phyloP scores from a whole-genome alignment of 2,113 vertebrate genomes.

The Bothrops jararaca region DNA sequence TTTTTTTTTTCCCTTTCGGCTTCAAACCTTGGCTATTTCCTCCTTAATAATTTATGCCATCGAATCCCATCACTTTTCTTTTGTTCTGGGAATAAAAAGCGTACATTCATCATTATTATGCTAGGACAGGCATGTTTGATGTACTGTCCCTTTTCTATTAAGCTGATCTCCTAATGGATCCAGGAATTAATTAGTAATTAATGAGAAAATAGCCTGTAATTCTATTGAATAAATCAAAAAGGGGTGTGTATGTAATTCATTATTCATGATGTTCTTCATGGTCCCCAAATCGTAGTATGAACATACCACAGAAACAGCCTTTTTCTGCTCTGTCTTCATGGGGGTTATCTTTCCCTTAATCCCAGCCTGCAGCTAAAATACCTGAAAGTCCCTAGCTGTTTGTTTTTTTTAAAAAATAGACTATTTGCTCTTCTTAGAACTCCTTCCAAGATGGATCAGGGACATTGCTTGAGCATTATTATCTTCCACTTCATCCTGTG shows the following conservation, averaged over 20 bases:
- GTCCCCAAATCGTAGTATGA: neutral
- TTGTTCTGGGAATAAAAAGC: neutral
- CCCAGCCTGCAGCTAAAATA: neutral
- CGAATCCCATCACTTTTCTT: neutral
- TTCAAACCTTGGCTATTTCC: neutral
- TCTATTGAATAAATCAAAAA: neutral
- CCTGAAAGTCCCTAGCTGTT: neutral
- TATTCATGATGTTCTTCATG: neutral
- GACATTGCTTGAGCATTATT: neutral
- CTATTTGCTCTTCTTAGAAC: neutral
- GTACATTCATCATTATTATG: neutral
- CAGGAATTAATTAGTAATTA: neutral
- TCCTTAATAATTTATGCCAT: neutral
- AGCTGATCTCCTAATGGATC: neutral
- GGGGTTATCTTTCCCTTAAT: neutral
- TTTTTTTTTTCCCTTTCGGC: fast-evolving
- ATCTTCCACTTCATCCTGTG: neutral
- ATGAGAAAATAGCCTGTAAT: neutral
- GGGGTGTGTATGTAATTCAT: neutral
- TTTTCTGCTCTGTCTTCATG: neutral
- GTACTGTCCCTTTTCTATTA: neutral
- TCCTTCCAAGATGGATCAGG: neutral
- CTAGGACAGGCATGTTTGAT: neutral
- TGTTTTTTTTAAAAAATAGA: neutral
- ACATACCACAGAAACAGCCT: neutral